Conservation (phyloP, 2,888 invertebrate genomes). For the Thymelicus acteon region DNA sequence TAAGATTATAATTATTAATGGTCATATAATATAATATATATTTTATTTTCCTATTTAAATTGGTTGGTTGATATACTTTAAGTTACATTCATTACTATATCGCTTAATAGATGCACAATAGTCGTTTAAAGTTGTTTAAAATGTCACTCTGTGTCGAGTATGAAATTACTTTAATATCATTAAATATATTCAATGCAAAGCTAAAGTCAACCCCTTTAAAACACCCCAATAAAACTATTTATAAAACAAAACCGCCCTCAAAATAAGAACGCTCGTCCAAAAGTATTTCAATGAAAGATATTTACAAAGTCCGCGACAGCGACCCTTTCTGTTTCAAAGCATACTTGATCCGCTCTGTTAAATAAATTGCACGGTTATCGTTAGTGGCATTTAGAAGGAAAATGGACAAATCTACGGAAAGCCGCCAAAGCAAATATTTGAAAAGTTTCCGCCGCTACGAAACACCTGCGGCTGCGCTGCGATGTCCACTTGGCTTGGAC, state of each 20-base stretch:
- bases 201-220: neutral
- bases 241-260: constrained; percentile 9
- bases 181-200: no score
- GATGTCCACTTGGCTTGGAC: constrained; percentile 64
- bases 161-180: no score
- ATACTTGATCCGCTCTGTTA: constrained; percentile 78
- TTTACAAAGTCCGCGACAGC: constrained; percentile 49
- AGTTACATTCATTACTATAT: no score
- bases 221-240: neutral
- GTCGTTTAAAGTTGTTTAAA: no score
- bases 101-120: no score
- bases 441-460: constrained; percentile 64
- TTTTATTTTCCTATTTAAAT: no score
- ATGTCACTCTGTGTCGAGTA: no score
- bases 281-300: constrained; percentile 45
- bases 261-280: constrained; percentile 32
- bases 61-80: no score
- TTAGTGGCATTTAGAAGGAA: constrained; percentile 64
- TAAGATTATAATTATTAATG: no score
- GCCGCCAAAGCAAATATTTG: constrained; percentile 80
- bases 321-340: constrained; percentile 77
- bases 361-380: constrained; percentile 75
- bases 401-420: constrained; percentile 73
- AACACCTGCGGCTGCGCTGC: constrained; percentile 78
- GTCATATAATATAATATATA: no score